Evolutionary conservation across 2,113 vertebrate species (phyloP).

Genomic region (Poeciliopsis occidentalis): DNA sequence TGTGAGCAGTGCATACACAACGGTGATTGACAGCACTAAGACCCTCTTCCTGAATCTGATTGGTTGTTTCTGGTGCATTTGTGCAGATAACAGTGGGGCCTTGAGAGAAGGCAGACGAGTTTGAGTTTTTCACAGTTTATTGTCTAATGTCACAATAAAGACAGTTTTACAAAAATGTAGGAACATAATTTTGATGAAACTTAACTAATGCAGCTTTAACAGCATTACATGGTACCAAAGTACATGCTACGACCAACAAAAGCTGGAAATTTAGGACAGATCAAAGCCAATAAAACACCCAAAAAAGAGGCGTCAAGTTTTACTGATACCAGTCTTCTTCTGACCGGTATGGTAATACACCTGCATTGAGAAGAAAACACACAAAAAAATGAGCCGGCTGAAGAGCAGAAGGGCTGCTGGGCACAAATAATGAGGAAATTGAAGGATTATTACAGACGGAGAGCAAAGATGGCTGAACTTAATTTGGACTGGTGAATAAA

Average conservation of each 20-base stretch:
- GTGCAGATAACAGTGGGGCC: too few species aligned
- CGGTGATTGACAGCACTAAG: too few species aligned
- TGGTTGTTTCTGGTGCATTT: too few species aligned
- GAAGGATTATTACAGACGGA: conserved; percentile 39
- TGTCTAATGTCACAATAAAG: too few species aligned
- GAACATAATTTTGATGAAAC: too few species aligned
- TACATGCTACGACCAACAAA: neutral
- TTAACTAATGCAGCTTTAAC: too few species aligned
- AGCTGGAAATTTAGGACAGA: neutral
- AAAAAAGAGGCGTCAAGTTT: neutral
- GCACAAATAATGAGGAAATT: conserved; percentile 44
- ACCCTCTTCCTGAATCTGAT: too few species aligned
- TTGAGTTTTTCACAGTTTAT: too few species aligned
- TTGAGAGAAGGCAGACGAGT: too few species aligned
- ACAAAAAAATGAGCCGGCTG: neutral
- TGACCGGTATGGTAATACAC: neutral
- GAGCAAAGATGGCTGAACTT: conserved; percentile 35
- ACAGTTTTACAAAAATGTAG: too few species aligned
- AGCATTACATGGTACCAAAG: neutral
- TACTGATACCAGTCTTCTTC: neutral
- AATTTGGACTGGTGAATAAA: conserved; percentile 52
- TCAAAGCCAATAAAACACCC: neutral
- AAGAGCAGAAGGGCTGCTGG: conserved; percentile 10
- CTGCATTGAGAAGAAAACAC: neutral
- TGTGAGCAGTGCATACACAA: too few species aligned